Conservation (phyloP, 2,113 vertebrate genomes). For the Phoxinus phoxinus region DNA sequence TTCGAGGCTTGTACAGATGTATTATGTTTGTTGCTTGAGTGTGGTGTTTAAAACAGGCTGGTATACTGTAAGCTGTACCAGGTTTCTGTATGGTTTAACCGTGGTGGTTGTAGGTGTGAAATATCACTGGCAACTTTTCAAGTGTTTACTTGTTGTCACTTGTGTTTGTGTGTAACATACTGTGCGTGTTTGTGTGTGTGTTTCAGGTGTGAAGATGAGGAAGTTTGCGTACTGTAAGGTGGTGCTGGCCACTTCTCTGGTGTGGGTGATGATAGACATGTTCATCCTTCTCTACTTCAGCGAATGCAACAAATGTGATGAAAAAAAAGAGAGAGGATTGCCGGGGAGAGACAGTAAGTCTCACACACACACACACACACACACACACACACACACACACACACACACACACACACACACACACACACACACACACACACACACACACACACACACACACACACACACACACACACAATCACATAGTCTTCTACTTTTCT, state of each 20-base stretch:
- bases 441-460: neutral
- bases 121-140: neutral
- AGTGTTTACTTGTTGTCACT: constrained; percentile 28
- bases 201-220: constrained; percentile 83
- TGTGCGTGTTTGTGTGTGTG: constrained; percentile 4
- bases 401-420: neutral
- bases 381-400: neutral
- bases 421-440: neutral
- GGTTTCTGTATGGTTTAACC: neutral
- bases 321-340: constrained; percentile 92
- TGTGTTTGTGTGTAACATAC: constrained; percentile 13
- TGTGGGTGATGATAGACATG: constrained; percentile 99
- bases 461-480: neutral
- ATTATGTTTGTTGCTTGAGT: neutral
- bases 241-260: constrained; percentile 97
- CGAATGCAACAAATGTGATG: constrained; percentile 98
- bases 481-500: too few relatives aligned
- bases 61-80: neutral
- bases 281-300: constrained; percentile 99
- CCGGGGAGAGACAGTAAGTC: constrained; percentile 77
- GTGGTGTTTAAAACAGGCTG: neutral
- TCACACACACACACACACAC: neutral
- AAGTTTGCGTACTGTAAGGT: constrained; percentile 99
- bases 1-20: neutral
- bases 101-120: neutral